Base-by-base conservation (phyloP, 2,888 invertebrate species). In the Drosophila antonietae region DNA sequence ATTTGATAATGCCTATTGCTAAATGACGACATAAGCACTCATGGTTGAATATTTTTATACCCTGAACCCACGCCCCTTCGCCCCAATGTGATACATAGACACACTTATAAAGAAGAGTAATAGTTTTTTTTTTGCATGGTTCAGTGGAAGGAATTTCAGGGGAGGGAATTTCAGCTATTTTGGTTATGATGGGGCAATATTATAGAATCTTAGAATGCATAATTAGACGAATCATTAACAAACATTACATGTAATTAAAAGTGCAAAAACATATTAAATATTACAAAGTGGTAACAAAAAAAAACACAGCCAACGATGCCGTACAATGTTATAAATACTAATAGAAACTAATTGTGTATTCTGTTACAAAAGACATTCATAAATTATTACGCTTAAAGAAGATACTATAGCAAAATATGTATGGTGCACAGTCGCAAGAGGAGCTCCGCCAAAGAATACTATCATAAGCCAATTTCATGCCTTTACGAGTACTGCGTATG, bases 401-500 rank as follows among this genome's bases (percentile, higher is more conserved):
- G 55, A 65, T 53, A 73, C 58, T 65, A 63, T 12, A 59, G 51
- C 65, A 73, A 63, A 71, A 23, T 41, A 71, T 41, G 57, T 20
- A 3, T 56, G 75, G 71, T 75, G 75, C 71, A 56, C 15, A 47
- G 44, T 35, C 58, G 66, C 66, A 74, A 47, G 33, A 57, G 46
- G 15, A 56, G 51, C 47, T 57, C 64, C 52, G 41, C 61, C 62
- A 53, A 49, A n/a, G 35, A 74, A 44, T 43, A 60, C 66, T 59
- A 60, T 66, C 46, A 35, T 18, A 20, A 23, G 52, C 39, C 14
- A 57, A 59, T 73, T 61, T 62, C 14, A 47, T 58, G 66, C 47
- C 63, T 71, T 94, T 95, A 96, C 80, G 96, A 96, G 92, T 97
- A 97, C 15, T 96, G 96, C 39, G 97, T 97, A 86, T 96, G 95